Evolutionary conservation across 2,113 vertebrate species (phyloP).

Genomic region (Sarotherodon lohbergeri): DNA sequence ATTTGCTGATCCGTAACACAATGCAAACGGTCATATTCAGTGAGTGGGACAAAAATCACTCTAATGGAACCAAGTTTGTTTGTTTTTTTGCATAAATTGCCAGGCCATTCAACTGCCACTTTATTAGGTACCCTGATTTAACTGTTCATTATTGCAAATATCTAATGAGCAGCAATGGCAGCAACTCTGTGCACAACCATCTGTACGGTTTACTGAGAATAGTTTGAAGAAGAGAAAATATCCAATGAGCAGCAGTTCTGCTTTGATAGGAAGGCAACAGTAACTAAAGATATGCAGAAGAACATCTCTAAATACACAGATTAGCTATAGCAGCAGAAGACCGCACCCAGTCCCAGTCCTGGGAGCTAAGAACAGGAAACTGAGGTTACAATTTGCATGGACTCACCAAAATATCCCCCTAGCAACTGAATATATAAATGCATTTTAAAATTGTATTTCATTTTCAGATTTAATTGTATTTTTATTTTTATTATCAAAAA

Average conservation of each 20-base stretch:
- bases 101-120: background rate
- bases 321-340: background rate
- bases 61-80: background rate
- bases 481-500: background rate
- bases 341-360: background rate
- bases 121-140: background rate
- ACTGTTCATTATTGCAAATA: background rate
- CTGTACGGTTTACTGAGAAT: background rate
- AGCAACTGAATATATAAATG: background rate
- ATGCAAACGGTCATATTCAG: background rate
- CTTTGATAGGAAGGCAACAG: background rate
- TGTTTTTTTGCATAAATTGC: background rate
- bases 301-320: background rate
- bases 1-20: constrained; percentile 24
- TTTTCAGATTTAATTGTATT: background rate
- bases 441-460: background rate
- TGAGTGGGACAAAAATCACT: background rate
- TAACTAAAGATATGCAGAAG: background rate
- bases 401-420: background rate
- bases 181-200: background rate
- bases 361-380: background rate
- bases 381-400: background rate
- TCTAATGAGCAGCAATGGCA: background rate
- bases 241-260: background rate
- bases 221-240: background rate